Evolutionary conservation across 1,140 invertebrate species (phyloP).

Genomic region (Schlechtendalia chinensis): DNA sequence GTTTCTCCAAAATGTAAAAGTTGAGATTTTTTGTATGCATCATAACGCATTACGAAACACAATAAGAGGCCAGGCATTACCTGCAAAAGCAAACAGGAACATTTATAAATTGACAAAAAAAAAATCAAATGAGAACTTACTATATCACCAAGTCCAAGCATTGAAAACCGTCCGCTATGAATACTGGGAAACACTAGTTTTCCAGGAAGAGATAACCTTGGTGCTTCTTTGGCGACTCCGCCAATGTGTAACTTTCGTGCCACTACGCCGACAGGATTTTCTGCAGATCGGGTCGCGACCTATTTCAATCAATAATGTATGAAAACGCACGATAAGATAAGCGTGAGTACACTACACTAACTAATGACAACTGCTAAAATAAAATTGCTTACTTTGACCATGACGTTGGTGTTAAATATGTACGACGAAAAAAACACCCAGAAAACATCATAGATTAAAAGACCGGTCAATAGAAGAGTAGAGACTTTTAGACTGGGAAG

Average conservation of each 20-base stretch:
- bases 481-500: constrained; percentile 95
- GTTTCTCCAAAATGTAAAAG: constrained; percentile 69
- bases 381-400: constrained; percentile 79
- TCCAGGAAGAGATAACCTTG: constrained; percentile 91
- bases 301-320: constrained; percentile 54
- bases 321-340: too few species aligned
- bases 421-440: constrained; percentile 99
- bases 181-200: constrained; percentile 96
- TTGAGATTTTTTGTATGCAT: constrained; percentile 92
- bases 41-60: constrained; percentile 93
- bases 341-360: too few species aligned
- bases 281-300: constrained; percentile 85
- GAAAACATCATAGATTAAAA: constrained; percentile 96
- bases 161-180: constrained; percentile 95
- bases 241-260: constrained; percentile 87
- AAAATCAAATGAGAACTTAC: constrained; percentile 61
- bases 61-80: constrained; percentile 93
- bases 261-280: constrained; percentile 93
- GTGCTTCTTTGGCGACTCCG: constrained; percentile 81
- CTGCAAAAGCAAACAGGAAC: constrained; percentile 55
- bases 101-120: neutral
- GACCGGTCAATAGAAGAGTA: constrained; percentile 86
- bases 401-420: constrained; percentile 97
- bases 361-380: neutral
- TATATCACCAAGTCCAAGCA: constrained; percentile 94